Base-by-base conservation (phyloP, 2,888 invertebrate genomes). In the Bruchidius siliquastri region DNA sequence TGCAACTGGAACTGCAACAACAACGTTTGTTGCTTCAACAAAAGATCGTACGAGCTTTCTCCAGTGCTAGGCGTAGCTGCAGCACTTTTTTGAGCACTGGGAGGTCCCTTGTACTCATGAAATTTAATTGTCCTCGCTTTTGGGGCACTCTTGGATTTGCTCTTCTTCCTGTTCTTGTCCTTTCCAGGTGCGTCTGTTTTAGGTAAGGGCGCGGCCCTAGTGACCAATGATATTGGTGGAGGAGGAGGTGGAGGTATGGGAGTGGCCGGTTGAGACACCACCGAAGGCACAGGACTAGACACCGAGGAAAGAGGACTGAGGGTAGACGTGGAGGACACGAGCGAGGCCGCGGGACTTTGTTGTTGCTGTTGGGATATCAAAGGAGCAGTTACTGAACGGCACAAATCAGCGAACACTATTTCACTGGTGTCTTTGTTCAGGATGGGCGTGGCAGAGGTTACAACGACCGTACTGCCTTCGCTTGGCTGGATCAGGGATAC, bases 51-150 rank as follows among this genome's bases (percentile, higher is more conserved):
- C 10, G 95, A 95, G 8, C 95, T 96, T 87, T 97, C 96, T 22
- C 88, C 88, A 76, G 84, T 85, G 18, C 89, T 89, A 18, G 91
- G 90, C 21, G 90, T 88, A 2, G 90, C 88, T 71, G 90, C 90
- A 3, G 90, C 88, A 72, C 90, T 90, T 84, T 95, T 95, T 81
- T 95, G 94, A 21, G 96, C 95, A 76, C 85, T 86, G 13, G 97
- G 96, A 30, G 96, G 96, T 67, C 96, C 96, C 88, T 96, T 96
- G 86, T 96, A 96, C 87, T 98, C 98, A 87, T 98, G 98, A 87
- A 98, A 98, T 88, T 98, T 98, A 82, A 98, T 97, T 73, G 95
- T 94, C 80, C 95, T 91, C 21, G 94, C 90, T 86, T 96, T 96
- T 0, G 94, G 92, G 74, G 92, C 90, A 22, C 91, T 91, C 86